Evolutionary conservation across 2,888 invertebrate genomes (phyloP).

Genomic region (Xestobium rufovillosum): DNA sequence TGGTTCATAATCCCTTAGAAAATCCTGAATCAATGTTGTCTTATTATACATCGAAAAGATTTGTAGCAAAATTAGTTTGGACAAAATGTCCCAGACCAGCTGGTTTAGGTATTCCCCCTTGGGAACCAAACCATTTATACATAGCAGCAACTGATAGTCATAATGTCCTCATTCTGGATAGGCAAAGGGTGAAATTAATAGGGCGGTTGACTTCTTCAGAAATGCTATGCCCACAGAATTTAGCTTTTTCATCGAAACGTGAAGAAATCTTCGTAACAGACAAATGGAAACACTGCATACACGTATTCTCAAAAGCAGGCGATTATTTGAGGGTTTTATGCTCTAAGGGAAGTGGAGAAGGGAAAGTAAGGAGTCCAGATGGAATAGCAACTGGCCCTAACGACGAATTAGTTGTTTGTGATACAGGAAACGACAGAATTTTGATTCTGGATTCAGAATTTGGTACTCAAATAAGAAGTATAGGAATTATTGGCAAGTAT

Average conservation of each 20-base stretch:
- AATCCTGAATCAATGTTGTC: slow-evolving; percentile 44
- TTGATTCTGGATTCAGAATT: slow-evolving; percentile 50
- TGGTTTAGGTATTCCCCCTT: slow-evolving; percentile 59
- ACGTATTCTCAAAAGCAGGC: slow-evolving; percentile 60
- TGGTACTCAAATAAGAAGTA: slow-evolving; percentile 53
- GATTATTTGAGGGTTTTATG: slow-evolving; percentile 54
- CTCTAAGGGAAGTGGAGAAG: slow-evolving; percentile 55
- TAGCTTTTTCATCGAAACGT: slow-evolving; percentile 51
- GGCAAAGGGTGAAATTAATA: slow-evolving; percentile 43
- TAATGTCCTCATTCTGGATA: slow-evolving; percentile 32
- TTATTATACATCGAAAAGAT: slow-evolving; percentile 49
- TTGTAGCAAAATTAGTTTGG: slow-evolving; percentile 50
- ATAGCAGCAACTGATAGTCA: slow-evolving; percentile 52
- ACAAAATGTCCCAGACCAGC: slow-evolving; percentile 56
- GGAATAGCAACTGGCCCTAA: slow-evolving; percentile 55
- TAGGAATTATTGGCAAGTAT: slow-evolving; percentile 48
- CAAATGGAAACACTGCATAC: slow-evolving; percentile 63
- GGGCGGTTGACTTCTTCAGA: slow-evolving; percentile 47
- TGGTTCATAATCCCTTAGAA: slow-evolving; percentile 46
- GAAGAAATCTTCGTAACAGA: slow-evolving; percentile 56
- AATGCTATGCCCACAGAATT: slow-evolving; percentile 56
- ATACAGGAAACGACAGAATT: slow-evolving; percentile 70
- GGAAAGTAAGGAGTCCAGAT: slow-evolving; percentile 64
- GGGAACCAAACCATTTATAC: slow-evolving; percentile 56
- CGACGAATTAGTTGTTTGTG: slow-evolving; percentile 61